A percentile compares a stretch with the other conserved stretches of the same genome.
Evolutionary conservation across 2,888 invertebrate species (phyloP).

Genomic region (Melipona bicolor): DNA sequence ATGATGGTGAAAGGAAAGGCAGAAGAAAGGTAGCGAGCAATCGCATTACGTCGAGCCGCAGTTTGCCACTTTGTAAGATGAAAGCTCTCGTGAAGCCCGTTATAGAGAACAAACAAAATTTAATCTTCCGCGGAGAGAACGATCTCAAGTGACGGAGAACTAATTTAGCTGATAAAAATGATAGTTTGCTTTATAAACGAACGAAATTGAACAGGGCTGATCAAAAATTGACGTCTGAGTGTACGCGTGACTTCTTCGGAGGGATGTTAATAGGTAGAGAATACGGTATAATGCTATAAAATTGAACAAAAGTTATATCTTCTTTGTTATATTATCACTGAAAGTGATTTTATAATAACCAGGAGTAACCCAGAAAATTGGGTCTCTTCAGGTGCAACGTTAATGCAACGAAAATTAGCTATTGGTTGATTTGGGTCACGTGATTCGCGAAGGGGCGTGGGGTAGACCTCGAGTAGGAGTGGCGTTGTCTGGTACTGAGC

Average conservation of each 20-base stretch:
- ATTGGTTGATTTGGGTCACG: too few relatives aligned
- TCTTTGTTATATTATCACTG: background rate
- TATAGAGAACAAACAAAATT: constrained; percentile 22
- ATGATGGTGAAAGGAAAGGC: background rate
- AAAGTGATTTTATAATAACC: too few relatives aligned
- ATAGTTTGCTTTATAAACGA: background rate
- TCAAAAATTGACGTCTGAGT: background rate
- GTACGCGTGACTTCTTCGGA: background rate
- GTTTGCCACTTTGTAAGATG: constrained; percentile 3
- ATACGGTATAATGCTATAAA: background rate
- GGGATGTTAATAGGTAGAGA: background rate
- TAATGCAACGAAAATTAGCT: too few relatives aligned
- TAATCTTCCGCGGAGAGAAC: background rate
- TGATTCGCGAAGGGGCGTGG: too few relatives aligned
- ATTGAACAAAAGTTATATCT: background rate
- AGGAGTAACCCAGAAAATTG: too few relatives aligned
- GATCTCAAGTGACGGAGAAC: background rate
- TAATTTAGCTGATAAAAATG: background rate
- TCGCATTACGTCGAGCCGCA: background rate
- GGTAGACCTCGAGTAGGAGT: too few relatives aligned
- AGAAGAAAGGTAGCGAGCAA: background rate
- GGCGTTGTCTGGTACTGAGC: too few relatives aligned
- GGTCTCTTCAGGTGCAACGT: too few relatives aligned
- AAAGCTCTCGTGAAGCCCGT: background rate
- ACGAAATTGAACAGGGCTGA: background rate